Evolutionary conservation across 1,140 invertebrate genomes (phyloP).

Genomic region (Amyelois transitella): DNA sequence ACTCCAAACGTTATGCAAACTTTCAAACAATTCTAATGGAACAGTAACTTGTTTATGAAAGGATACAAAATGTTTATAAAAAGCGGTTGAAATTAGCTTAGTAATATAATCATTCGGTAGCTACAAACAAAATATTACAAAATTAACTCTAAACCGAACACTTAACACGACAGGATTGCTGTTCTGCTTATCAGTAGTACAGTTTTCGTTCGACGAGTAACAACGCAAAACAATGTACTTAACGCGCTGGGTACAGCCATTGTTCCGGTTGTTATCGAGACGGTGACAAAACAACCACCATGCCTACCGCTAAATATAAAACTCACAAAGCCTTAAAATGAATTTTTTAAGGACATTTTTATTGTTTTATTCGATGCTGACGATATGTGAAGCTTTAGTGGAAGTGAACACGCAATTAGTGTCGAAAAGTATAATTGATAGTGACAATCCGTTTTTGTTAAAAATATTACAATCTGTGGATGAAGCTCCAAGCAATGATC

Average conservation of each 20-base stretch:
- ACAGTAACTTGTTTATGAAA: too few species aligned
- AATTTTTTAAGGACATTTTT: not conserved
- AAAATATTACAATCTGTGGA: conserved; percentile 46
- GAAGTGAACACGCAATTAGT: not conserved
- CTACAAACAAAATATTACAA: not conserved
- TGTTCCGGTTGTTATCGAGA: conserved; percentile 1
- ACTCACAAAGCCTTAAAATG: conserved; percentile 7
- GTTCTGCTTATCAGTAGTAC: not conserved
- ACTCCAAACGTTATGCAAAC: too few species aligned
- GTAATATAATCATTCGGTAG: too few species aligned
- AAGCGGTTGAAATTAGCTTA: too few species aligned
- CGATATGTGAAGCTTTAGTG: not conserved
- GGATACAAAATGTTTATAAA: too few species aligned
- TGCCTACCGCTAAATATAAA: conserved; percentile 11
- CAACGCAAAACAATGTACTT: conserved; percentile 6
- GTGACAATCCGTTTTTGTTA: conserved; percentile 30
- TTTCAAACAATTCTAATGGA: too few species aligned
- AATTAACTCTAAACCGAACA: not conserved
- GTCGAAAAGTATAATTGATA: conserved; percentile 20
- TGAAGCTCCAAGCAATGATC: conserved; percentile 34
- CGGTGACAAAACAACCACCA: conserved; percentile 12
- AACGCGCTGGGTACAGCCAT: not conserved
- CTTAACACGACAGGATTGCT: not conserved
- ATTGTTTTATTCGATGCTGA: conserved; percentile 1
- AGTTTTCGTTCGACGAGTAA: conserved; percentile 1